phyloP scores from a whole-genome alignment of 2,888 invertebrate species.

The Lepidocyrtinus sp. region DNA sequence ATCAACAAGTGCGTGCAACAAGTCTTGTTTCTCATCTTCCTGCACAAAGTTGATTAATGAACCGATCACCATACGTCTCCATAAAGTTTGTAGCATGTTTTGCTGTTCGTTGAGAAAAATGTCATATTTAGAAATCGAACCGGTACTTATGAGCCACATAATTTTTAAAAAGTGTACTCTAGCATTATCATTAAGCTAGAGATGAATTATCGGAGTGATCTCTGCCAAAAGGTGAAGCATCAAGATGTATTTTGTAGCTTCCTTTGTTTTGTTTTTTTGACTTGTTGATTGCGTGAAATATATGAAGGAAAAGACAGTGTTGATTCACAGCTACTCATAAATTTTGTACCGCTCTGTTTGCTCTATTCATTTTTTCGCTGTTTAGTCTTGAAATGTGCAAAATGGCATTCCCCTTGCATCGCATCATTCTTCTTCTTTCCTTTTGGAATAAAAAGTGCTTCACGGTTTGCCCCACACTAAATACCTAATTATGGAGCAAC shows the following conservation, averaged over 20 bases:
- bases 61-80: too few species aligned
- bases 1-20: too few species aligned
- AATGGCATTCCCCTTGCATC: not conserved
- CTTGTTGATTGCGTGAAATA: not conserved
- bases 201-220: not conserved
- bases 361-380: slow-evolving; percentile 6
- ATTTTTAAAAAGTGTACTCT: not conserved
- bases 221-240: too few species aligned
- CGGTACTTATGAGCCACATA: not conserved
- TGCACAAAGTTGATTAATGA: too few species aligned
- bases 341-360: slow-evolving; percentile 11
- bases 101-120: too few species aligned
- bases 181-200: not conserved
- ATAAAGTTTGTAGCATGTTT: too few species aligned
- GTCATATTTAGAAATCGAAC: slow-evolving; percentile 7
- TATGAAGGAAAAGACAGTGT: not conserved
- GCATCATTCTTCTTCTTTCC: not conserved
- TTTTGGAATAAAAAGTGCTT: not conserved
- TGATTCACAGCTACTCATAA: not conserved
- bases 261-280: not conserved
- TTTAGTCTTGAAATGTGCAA: not conserved
- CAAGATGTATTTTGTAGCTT: not conserved
- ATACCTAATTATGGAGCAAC: too few species aligned
- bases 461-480: not conserved
- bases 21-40: too few species aligned